Evolutionary conservation across 2,888 invertebrate species (phyloP).

Genomic region (Eupelmus urozonus): DNA sequence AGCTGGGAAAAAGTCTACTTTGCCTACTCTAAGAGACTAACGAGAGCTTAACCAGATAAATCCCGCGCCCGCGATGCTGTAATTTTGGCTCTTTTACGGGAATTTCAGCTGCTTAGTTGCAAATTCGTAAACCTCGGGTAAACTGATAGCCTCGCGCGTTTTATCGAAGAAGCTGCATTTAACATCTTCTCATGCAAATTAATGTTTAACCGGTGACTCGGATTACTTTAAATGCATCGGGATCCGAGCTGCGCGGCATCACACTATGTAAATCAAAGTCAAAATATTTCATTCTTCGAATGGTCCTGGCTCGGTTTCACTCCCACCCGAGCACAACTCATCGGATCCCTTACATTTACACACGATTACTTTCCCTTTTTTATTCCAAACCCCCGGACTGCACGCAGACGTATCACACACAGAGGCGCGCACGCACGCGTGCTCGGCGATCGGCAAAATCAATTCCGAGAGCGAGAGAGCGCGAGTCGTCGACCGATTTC

Average conservation of each 20-base stretch:
- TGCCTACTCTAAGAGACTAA: too few species aligned
- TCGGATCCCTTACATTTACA: conserved; percentile 24
- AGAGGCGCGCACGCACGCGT: not conserved
- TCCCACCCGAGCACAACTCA: not conserved
- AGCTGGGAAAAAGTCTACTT: not conserved
- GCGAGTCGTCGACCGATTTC: conserved; percentile 34
- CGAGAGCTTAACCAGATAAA: too few species aligned
- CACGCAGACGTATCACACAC: not conserved
- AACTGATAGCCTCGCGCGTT: too few species aligned
- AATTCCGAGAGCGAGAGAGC: conserved; percentile 46
- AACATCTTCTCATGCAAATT: too few species aligned
- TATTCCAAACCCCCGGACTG: not conserved
- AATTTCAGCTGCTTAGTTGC: too few species aligned
- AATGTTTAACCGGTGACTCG: conserved; percentile 14
- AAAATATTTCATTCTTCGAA: conserved; percentile 25
- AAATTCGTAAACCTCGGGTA: too few species aligned
- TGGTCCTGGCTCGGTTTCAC: not conserved
- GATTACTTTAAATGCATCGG: not conserved
- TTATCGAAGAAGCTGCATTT: too few species aligned
- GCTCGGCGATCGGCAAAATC: too few species aligned
- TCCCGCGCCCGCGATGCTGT: too few species aligned
- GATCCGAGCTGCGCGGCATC: conserved; percentile 33
- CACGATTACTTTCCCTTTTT: conserved; percentile 6
- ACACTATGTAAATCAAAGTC: conserved; percentile 1
- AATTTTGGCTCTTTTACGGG: too few species aligned